Base-by-base conservation (phyloP, 37 sponge, comb jelly and placozoan genomes). In the Petrosia ficiformis region DNA sequence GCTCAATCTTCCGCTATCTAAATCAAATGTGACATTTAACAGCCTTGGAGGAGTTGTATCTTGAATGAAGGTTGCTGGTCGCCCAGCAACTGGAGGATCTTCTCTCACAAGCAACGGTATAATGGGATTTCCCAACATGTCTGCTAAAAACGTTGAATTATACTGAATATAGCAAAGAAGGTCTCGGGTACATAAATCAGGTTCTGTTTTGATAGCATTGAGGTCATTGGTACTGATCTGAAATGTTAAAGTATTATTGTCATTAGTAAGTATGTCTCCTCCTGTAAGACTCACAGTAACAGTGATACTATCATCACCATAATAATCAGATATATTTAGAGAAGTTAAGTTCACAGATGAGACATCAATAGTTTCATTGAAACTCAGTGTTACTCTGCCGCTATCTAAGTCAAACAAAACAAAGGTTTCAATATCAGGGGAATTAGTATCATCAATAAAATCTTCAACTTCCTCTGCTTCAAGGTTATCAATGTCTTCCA, bases 101-200 rank as follows among this genome's bases (percentile, higher is more conserved):
- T 61, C n/a, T 5, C 68, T 39, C 19, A 75, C 32, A 11, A 64
- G 39, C 24, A 85, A 57, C 19, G 65, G 72, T 2, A 2, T 31
- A 24, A 89, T 77, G 5, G 59, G 44, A 77, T 95, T 95, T 1
- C 84, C 93, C 59, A 86, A 82, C 93, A 89, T 88, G 71, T 95
- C 96, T 10, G 28, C 44, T 19, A 92, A 43, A 59, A 92, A 86
- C 0, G 19, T 39, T 26, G 58, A 25, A 36, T 72, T 57, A 41
- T 92, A 88, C 5, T 83, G 83, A 5, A 92, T 60, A 63, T 67
- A 89, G 72, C 96, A 95, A 25, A 21, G 31, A 30, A 65, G 37
- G 8, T 64, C 70, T 42, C 41, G 29, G 5, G 72, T 66, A 75
- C 96, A 95, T n/a, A 94, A 30, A 25, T 19, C 44, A 22, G 65